A percentile compares a stretch with the other conserved stretches of the same genome.
Evolutionary conservation across 2,797 vertebrate genomes (phyloP).

Genomic region (Hippopotamyrus pictus): DNA sequence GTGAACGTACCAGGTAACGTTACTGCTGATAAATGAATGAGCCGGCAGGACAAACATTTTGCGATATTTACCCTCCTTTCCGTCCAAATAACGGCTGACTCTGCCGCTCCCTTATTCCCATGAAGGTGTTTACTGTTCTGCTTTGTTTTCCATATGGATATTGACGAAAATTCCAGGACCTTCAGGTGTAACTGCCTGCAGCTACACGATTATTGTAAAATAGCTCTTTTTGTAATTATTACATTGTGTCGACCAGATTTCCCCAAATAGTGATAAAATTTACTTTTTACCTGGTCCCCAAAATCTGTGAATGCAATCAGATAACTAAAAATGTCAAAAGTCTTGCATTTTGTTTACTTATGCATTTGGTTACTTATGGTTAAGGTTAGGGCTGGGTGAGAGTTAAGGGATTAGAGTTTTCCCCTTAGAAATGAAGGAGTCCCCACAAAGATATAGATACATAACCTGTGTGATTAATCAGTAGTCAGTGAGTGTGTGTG

Average conservation of each 20-base stretch:
- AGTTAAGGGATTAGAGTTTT: not conserved
- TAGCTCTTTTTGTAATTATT: not conserved
- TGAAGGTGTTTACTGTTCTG: slow-evolving; percentile 18
- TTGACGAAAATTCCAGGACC: not conserved
- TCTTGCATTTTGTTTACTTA: not conserved
- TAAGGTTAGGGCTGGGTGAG: not conserved
- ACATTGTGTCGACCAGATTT: not conserved
- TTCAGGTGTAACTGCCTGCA: not conserved
- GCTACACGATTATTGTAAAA: not conserved
- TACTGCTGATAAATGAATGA: not conserved
- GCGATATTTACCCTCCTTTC: not conserved
- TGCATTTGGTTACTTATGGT: not conserved
- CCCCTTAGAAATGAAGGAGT: not conserved
- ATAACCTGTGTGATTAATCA: not conserved
- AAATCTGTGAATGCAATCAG: not conserved
- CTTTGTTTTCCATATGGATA: slow-evolving; percentile 43
- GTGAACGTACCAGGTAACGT: not conserved
- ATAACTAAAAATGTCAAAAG: not conserved
- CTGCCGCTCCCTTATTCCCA: not conserved
- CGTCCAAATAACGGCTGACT: not conserved
- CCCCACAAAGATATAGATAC: not conserved
- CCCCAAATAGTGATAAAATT: not conserved
- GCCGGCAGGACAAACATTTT: not conserved
- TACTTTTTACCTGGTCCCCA: not conserved
- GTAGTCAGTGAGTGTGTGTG: not conserved